These are phyloP conservation scores for Epizoanthus ramosus DNA, from an alignment of 92 coral and sea anemone species.

Conservation along the genomic window DNA sequence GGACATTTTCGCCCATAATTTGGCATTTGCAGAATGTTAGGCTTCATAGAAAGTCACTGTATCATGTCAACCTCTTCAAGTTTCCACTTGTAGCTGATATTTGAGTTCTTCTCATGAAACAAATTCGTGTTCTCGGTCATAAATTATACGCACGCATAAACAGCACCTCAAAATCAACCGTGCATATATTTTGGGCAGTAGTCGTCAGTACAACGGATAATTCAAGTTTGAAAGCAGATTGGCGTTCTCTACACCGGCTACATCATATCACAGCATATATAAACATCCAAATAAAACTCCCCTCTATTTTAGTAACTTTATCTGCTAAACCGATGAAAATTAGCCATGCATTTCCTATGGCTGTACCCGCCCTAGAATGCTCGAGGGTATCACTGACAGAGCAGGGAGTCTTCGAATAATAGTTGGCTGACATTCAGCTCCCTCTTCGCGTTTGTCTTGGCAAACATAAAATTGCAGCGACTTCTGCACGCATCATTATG, in stretches of 20 bases:
- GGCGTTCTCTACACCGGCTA: neutral
- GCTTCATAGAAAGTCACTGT: neutral
- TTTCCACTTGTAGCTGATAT: constrained; percentile 29
- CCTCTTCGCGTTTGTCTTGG: neutral
- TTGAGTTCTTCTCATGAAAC: neutral
- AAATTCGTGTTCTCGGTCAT: constrained; percentile 13
- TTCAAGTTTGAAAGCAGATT: neutral
- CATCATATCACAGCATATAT: neutral
- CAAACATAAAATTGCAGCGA: constrained; percentile 8
- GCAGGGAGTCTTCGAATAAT: constrained; percentile 6
- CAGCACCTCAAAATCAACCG: neutral
- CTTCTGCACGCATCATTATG: neutral
- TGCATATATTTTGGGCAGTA: neutral
- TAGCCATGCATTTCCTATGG: constrained; percentile 18
- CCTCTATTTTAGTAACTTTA: constrained; percentile 22
- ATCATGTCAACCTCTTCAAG: constrained; percentile 1
- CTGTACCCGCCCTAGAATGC: constrained; percentile 2
- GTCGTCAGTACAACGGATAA: neutral
- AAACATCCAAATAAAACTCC: neutral
- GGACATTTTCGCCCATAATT: neutral
- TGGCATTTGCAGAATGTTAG: neutral
- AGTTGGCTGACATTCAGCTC: too few relatives aligned
- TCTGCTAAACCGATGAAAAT: neutral
- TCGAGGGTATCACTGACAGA: neutral
- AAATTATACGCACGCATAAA: constrained; percentile 40